A percentile compares a stretch with the other conserved stretches of the same genome.
Evolutionary conservation across 92 coral and sea anemone species (phyloP).

Genomic region (Paragorgia papillata): DNA sequence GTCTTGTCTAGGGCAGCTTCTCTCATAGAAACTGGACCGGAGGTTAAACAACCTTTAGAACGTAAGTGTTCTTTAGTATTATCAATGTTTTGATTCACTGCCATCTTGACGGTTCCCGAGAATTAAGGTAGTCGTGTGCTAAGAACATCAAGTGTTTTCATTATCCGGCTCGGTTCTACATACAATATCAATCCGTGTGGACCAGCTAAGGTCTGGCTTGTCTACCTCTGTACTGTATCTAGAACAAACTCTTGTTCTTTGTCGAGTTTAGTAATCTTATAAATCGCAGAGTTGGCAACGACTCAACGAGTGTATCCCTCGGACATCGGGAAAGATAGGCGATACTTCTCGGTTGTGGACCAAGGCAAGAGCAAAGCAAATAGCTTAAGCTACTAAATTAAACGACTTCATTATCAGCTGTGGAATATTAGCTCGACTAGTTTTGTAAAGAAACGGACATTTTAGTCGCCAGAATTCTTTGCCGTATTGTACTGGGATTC

Average conservation of each 20-base stretch:
- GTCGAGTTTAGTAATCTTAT: no score
- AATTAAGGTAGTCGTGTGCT: neutral
- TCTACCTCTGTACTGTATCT: neutral
- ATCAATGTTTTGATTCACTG: slow-evolving; percentile 2
- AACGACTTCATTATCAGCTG: slow-evolving; percentile 22
- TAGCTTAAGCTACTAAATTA: slow-evolving; percentile 25
- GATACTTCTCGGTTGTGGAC: neutral
- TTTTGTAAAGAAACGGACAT: neutral
- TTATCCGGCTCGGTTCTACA: neutral
- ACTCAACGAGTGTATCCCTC: no score
- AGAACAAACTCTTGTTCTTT: neutral
- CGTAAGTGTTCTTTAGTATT: slow-evolving; percentile 22
- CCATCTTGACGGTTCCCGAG: slow-evolving; percentile 14
- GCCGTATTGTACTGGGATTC: no score
- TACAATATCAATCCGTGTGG: neutral
- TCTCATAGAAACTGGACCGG: slow-evolving; percentile 81
- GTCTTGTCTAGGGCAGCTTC: slow-evolving; percentile 98
- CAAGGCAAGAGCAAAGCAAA: slow-evolving; percentile 42
- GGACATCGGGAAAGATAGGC: no score
- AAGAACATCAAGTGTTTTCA: neutral
- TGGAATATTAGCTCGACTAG: slow-evolving; percentile 9
- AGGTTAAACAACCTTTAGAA: slow-evolving; percentile 31
- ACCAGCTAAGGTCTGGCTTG: neutral
- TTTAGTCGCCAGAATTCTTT: neutral
- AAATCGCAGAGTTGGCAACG: no score